Conservation (phyloP, 2,113 vertebrate genomes). For the Halcyon senegalensis region DNA sequence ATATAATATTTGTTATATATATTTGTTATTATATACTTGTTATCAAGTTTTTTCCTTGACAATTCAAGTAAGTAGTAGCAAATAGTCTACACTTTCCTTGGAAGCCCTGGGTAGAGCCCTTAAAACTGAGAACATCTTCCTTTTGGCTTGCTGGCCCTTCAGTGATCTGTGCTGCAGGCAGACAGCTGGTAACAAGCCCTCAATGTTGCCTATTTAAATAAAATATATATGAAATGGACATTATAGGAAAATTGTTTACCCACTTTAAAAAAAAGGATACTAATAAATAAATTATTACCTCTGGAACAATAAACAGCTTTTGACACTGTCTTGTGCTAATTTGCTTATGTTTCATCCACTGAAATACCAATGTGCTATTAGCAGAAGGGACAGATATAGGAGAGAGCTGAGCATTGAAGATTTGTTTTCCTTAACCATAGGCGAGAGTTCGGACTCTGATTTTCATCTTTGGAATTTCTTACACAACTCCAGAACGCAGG, state of each 20-base stretch:
- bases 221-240: constrained; percentile 30
- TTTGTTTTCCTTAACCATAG: neutral
- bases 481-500: neutral
- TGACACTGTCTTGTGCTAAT: neutral
- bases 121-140: neutral
- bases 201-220: neutral
- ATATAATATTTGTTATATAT: neutral
- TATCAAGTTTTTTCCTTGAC: neutral
- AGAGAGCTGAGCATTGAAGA: neutral
- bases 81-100: neutral
- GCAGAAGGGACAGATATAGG: neutral
- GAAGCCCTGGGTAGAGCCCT: neutral
- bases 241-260: constrained; percentile 51
- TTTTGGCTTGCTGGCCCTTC: neutral
- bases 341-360: neutral
- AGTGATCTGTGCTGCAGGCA: neutral
- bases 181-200: neutral
- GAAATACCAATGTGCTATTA: neutral
- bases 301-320: constrained; percentile 50
- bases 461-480: neutral
- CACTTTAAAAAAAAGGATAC: neutral
- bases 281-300: neutral
- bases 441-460: neutral
- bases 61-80: neutral
- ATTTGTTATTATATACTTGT: neutral